These are phyloP conservation scores for Stegostoma tigrinum DNA, from an alignment of 2,113 vertebrate genomes.

Conservation along the genomic window DNA sequence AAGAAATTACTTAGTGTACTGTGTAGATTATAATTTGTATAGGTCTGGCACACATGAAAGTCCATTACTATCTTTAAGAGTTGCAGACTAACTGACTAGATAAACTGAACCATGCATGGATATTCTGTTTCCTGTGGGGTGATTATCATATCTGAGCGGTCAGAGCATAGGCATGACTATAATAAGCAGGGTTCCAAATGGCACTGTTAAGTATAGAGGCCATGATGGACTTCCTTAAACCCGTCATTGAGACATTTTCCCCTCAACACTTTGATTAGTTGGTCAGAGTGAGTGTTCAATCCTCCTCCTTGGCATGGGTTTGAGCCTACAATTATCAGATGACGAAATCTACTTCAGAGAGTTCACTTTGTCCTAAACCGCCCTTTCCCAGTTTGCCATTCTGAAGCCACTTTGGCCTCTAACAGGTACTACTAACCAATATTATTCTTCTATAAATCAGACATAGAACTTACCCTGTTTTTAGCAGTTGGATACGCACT, in stretches of 20 bases:
- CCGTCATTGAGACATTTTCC: too few relatives aligned
- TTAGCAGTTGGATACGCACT: too few relatives aligned
- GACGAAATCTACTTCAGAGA: not conserved
- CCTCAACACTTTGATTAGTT: too few relatives aligned
- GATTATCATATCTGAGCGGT: not conserved
- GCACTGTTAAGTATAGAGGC: too few relatives aligned
- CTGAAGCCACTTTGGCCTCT: not conserved
- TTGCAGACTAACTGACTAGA: not conserved
- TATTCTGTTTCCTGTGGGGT: not conserved
- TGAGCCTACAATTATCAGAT: not conserved
- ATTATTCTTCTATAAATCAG: not conserved
- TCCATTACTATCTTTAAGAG: not conserved
- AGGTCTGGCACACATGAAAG: not conserved
- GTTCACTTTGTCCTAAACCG: not conserved
- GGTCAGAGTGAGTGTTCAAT: too few relatives aligned
- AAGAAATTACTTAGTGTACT: not conserved
- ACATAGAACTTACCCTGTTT: slow-evolving; percentile 6
- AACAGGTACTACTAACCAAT: not conserved
- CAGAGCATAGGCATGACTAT: not conserved
- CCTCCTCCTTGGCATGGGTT: too few relatives aligned
- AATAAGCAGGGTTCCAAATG: too few relatives aligned
- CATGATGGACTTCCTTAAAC: too few relatives aligned
- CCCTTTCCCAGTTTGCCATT: not conserved
- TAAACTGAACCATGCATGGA: not conserved
- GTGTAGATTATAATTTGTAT: not conserved